Evolutionary conservation across 2,113 vertebrate species (phyloP), one percentile per base, ranked within the genome.

Genomic region (Dromiciops gliroides): DNA sequence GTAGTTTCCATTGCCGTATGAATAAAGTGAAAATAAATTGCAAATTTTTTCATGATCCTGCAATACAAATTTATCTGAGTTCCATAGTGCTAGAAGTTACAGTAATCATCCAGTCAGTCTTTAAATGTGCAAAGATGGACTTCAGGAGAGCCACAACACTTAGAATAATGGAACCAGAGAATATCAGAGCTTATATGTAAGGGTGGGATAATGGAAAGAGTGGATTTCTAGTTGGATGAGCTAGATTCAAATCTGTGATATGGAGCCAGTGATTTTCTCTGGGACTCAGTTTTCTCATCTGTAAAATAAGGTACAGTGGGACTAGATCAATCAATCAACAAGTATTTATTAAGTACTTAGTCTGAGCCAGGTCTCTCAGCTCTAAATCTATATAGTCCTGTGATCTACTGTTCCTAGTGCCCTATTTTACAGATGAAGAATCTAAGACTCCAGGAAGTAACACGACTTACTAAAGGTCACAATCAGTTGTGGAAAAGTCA

Each of bases 41-140:
- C n/a, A 1, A 47, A 90, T 67, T 67, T 96, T 91, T 51, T 50
- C 6, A 93, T 96, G 83, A 90, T 93, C 51, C 88, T 92, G 8
- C 96, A 90, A 97, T 31, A 24, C 48, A 28, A 83, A 53, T 25
- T 91, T 8, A 0, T 23, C 56, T 24, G 56, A 75, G 93, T 92
- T 97, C 25, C 53, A 90, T 4, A 92, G 25, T 31, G 0, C 56
- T 96, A 89, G 37, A 22, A 88, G 75, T 24, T 95, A 49, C 22
- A 89, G 91, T 94, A 67, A 0, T 92, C 88, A 91, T 50, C 89
- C 52, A 25, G 52, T 91, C 52, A 25, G 52, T 91, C 90, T 67
- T 37, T 94, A 96, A 48, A 92, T 88, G 96, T 94, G 95, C 96
- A 94, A 47, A 53, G 25, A 53, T 7, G 8, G 52, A 53, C 25